Evolutionary conservation across 2,113 vertebrate genomes (phyloP).

Genomic region (Ciconia maguari): DNA sequence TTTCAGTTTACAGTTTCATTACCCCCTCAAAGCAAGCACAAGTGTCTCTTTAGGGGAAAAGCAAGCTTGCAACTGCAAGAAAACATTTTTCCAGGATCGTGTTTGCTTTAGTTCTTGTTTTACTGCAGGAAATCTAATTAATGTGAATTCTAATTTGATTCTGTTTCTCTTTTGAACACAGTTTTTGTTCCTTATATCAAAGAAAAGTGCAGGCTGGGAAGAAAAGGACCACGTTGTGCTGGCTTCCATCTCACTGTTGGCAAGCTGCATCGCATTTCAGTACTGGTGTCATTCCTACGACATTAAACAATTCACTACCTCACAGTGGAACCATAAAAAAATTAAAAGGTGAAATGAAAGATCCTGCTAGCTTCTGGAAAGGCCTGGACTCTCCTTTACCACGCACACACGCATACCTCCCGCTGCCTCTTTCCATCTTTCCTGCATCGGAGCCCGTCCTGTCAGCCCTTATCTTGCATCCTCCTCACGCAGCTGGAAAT

Average conservation of each 20-base stretch:
- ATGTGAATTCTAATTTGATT: conserved; percentile 53
- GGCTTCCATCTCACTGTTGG: not conserved
- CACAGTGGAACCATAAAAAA: not conserved
- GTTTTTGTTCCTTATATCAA: conserved; percentile 31
- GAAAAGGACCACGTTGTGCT: not conserved
- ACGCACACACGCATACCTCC: rapidly evolving
- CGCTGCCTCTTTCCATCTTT: not conserved
- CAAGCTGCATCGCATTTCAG: not conserved
- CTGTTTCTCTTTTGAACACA: conserved; percentile 23
- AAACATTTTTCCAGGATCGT: not conserved
- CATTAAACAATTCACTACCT: not conserved
- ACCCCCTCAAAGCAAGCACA: conserved; percentile 29
- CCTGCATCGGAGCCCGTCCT: not conserved
- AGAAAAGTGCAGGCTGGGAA: not conserved
- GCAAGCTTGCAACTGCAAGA: conserved; percentile 11
- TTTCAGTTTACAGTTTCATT: conserved; percentile 25
- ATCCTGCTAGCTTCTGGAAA: not conserved
- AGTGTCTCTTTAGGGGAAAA: conserved; percentile 45
- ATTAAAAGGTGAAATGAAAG: not conserved
- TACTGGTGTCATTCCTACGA: not conserved
- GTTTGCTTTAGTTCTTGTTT: conserved; percentile 53
- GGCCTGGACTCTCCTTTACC: not conserved
- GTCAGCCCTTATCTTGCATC: not conserved
- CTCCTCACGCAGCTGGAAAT: not conserved
- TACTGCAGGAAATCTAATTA: conserved; percentile 59